Base-by-base conservation (phyloP, 2,797 vertebrate genomes). In the Moxostoma hubbsi region DNA sequence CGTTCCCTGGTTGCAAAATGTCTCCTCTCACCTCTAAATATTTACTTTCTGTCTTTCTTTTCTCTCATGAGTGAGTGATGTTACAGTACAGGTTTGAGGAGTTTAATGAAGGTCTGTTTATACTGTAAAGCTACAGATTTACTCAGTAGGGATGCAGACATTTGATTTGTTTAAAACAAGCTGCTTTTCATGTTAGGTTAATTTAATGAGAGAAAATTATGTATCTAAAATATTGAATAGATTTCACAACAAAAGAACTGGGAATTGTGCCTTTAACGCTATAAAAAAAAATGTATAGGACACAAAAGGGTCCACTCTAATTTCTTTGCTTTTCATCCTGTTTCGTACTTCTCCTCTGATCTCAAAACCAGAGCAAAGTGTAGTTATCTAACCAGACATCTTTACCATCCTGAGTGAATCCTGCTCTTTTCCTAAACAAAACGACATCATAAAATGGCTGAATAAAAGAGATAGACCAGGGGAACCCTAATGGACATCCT, bases 301-400 rank as follows among this genome's bases (percentile, higher is more conserved):
- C 36, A 36, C 36, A 54, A 75, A 75, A 9, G 1, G 16, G 2
- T n/a, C 45, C 7, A 7, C 43, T 13, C 11, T 63, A 54, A 24
- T 49, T 15, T 36, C n/a, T 63, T 50, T 54, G 16, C 24, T 36
- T 45, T 59, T 73, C 46, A 51, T 18, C 47, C 54, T 72, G 13
- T 80, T 70, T 43, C 46, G 18, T 24, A 75, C 63, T 55, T 62
- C 54, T 59, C 24, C 4, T 57, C 76, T 65, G 58, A 63, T 82
- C 66, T 89, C 73, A 84, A 84, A 82, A 74, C 43, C 68, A 67
- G 45, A 77, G 49, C 65, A 62, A 58, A 46, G 15, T 46, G 49
- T 47, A 1, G 43, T 9, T 84, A 86, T 87, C 87, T 87, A 85
- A 84, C 80, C 53, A 54, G 65, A 12, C 63, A 63, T 71, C 54